Conservation (phyloP, 2,113 vertebrate species). For the Picathartes gymnocephalus region DNA sequence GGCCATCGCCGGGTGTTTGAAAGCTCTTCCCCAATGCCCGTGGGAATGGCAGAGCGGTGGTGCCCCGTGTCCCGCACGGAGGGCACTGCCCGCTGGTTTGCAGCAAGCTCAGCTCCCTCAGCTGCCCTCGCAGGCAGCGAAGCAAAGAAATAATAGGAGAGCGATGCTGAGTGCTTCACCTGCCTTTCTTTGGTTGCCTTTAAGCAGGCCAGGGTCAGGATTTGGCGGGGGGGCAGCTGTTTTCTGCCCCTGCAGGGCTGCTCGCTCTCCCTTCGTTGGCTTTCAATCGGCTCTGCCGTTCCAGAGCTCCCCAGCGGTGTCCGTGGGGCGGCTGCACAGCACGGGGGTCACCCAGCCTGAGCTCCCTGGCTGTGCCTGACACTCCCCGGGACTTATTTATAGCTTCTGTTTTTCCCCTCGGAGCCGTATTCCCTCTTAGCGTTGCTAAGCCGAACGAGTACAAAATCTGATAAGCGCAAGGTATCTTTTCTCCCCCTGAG, state of each 20-base stretch:
- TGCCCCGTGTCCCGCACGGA: fast-evolving
- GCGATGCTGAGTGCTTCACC: background rate
- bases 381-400: background rate
- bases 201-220: background rate
- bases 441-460: background rate
- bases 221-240: background rate
- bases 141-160: background rate
- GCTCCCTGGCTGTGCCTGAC: background rate
- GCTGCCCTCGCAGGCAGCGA: background rate
- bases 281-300: background rate
- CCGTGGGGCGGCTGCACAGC: background rate
- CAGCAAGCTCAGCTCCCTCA: background rate
- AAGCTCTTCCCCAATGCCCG: background rate
- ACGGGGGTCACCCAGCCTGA: background rate
- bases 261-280: fast-evolving
- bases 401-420: background rate
- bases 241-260: background rate
- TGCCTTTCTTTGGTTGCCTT: background rate
- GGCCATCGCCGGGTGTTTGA: background rate
- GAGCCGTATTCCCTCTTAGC: background rate
- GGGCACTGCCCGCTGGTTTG: background rate
- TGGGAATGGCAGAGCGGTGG: background rate
- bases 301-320: background rate
- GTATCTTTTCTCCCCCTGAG: background rate
- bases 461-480: slow-evolving; percentile 4